Evolutionary conservation across 1,140 invertebrate genomes (phyloP).

Genomic region (Ostrea denselamellosa): DNA sequence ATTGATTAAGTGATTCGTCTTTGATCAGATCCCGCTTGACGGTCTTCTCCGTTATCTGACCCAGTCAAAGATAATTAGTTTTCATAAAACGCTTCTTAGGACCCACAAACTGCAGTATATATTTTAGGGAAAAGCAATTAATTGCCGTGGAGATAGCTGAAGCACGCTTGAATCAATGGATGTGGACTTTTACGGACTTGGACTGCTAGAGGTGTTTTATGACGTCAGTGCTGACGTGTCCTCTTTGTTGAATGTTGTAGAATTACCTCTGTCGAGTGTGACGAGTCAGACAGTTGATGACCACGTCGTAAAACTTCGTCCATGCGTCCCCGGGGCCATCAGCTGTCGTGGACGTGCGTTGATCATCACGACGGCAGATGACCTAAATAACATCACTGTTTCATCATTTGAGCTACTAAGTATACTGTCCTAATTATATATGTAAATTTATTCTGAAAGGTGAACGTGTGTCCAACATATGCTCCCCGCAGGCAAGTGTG

Average conservation of each 20-base stretch:
- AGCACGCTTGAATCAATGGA: neutral
- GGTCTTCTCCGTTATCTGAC: neutral
- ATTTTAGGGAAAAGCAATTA: neutral
- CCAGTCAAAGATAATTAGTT: conserved; percentile 1
- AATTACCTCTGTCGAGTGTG: neutral
- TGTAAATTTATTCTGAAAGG: neutral
- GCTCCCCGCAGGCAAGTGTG: neutral
- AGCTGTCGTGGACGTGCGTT: neutral
- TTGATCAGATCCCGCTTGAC: neutral
- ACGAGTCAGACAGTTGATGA: conserved; percentile 17
- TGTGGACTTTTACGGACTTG: neutral
- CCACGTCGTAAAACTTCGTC: neutral
- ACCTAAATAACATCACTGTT: neutral
- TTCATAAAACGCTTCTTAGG: neutral
- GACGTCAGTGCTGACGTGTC: neutral
- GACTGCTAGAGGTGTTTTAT: neutral
- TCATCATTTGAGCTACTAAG: neutral
- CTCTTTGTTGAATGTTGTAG: neutral
- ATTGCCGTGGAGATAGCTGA: neutral
- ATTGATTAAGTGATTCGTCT: neutral
- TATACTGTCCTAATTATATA: neutral
- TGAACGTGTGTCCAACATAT: neutral
- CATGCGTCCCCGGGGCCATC: neutral
- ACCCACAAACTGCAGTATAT: neutral
- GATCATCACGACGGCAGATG: conserved; percentile 3